phyloP scores from a whole-genome alignment of 2,113 vertebrate genomes.

The Neotoma lepida region DNA sequence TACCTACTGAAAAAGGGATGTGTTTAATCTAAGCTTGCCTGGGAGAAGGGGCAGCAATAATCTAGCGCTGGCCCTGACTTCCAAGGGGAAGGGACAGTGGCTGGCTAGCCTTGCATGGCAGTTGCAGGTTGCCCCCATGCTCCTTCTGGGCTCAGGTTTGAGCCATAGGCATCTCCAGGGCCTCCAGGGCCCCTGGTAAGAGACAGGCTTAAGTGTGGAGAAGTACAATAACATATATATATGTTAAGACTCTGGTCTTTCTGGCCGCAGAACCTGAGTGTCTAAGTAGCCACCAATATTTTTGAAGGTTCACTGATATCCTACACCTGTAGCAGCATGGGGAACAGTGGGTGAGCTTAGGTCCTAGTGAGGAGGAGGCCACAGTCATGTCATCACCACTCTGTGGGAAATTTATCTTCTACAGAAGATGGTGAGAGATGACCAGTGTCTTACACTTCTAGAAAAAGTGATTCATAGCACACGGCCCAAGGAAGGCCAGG shows the following conservation, averaged over 20 bases:
- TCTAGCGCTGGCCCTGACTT: not conserved
- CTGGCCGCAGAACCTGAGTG: not conserved
- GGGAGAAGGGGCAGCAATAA: not conserved
- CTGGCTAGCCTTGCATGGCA: not conserved
- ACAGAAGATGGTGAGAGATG: not conserved
- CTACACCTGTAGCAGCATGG: fast-evolving
- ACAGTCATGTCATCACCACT: fast-evolving
- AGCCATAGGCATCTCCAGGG: not conserved
- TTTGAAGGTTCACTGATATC: not conserved
- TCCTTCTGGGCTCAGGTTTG: not conserved
- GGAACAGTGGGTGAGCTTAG: not conserved
- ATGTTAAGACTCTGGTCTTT: not conserved
- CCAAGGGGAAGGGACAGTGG: not conserved
- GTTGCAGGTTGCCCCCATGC: not conserved
- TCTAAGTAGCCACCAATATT: fast-evolving
- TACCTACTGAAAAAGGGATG: not conserved
- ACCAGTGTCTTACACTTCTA: not conserved
- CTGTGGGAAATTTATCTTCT: not conserved
- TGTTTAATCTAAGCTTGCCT: fast-evolving
- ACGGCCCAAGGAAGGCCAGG: not conserved
- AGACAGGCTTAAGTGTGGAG: not conserved
- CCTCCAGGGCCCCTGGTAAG: fast-evolving
- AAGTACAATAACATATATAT: not conserved
- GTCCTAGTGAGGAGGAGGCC: not conserved
- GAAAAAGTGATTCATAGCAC: not conserved